phyloP scores from a whole-genome alignment of 2,888 invertebrate genomes.

The Synergus umbraculus region DNA sequence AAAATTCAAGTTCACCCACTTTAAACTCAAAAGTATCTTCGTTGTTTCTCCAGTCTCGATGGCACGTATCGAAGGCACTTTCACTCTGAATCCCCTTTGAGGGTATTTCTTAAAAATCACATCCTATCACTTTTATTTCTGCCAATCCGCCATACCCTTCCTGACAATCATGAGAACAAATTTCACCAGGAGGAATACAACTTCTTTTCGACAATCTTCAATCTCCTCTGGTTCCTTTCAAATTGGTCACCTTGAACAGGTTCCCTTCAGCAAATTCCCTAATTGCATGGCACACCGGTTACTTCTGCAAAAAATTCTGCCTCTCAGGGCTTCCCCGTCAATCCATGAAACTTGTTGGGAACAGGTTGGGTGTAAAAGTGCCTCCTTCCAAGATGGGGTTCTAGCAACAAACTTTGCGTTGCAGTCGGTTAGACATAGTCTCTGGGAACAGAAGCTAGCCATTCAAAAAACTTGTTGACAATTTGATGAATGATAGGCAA shows the following conservation, averaged over 20 bases:
- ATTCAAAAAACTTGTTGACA: too few species aligned
- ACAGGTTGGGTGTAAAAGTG: neutral
- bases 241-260: slow-evolving; percentile 9
- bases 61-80: neutral
- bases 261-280: neutral
- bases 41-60: slow-evolving; percentile 11
- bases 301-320: slow-evolving; percentile 7
- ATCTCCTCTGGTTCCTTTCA: neutral
- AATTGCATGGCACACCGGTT: slow-evolving; percentile 25
- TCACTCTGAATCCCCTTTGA: neutral
- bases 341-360: slow-evolving; percentile 25
- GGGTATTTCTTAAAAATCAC: neutral
- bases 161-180: neutral
- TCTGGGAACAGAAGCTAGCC: too few species aligned
- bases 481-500: too few species aligned
- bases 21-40: neutral
- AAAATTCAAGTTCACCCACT: neutral
- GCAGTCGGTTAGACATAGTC: neutral
- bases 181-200: neutral
- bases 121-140: neutral
- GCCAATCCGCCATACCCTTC: neutral
- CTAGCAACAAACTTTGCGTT: slow-evolving; percentile 12
- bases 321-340: neutral
- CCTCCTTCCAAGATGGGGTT: neutral
- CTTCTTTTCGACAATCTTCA: neutral